phyloP scores from a whole-genome alignment of 2,888 invertebrate species.

The Lycophotia porphyrea region DNA sequence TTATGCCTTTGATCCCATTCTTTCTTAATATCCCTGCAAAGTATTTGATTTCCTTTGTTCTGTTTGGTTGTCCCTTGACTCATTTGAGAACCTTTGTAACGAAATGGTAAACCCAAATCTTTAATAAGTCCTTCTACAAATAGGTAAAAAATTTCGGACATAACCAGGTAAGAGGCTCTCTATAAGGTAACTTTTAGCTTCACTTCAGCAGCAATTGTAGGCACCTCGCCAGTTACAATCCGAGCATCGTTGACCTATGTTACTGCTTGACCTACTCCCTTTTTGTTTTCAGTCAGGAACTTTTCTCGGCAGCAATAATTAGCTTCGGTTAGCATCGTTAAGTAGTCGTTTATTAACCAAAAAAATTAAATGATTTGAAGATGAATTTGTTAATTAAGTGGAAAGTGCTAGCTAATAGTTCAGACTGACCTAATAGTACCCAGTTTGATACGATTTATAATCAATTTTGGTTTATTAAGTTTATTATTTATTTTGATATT shows the following conservation, averaged over 20 bases:
- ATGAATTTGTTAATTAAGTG: constrained; percentile 32
- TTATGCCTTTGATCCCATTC: neutral
- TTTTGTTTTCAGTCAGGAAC: constrained; percentile 54
- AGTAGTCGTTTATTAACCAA: constrained; percentile 46
- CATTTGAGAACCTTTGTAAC: neutral
- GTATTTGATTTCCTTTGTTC: neutral
- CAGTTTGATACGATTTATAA: neutral
- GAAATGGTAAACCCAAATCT: constrained; percentile 9
- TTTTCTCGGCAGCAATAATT: constrained; percentile 51
- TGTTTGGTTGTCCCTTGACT: neutral
- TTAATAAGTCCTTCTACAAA: neutral
- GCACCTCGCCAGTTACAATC: constrained; percentile 51
- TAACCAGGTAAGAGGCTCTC: constrained; percentile 12
- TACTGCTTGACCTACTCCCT: constrained; percentile 70
- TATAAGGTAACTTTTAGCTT: constrained; percentile 36
- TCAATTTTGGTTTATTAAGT: neutral
- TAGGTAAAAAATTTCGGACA: constrained; percentile 19
- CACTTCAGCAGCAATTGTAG: constrained; percentile 56
- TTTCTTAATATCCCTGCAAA: constrained; percentile 11
- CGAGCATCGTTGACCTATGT: constrained; percentile 64
- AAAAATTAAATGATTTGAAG: constrained; percentile 39
- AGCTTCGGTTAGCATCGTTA: constrained; percentile 47
- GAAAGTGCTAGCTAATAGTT: constrained; percentile 2
- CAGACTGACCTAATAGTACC: neutral
- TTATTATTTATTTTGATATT: neutral